A percentile compares a stretch with the other conserved stretches of the same genome.
These are phyloP conservation scores for Physocephala rufipes DNA, from an alignment of 2,888 invertebrate genomes.

Conservation along the genomic window DNA sequence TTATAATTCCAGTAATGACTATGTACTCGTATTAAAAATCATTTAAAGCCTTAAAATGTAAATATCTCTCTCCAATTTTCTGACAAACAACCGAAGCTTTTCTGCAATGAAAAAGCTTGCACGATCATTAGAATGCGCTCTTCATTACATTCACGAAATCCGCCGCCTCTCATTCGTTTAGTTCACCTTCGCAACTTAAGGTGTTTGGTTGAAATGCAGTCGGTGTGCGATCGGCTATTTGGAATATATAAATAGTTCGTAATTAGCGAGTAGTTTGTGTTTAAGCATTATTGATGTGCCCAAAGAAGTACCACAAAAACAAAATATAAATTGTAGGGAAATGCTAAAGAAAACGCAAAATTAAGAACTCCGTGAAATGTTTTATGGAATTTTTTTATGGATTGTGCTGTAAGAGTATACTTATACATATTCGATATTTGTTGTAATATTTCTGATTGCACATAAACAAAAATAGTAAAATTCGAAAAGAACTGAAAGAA, in stretches of 20 bases:
- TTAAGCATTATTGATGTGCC: constrained; percentile 23
- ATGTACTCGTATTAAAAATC: too few relatives aligned
- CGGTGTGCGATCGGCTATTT: too few relatives aligned
- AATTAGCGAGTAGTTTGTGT: not conserved
- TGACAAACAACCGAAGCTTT: not conserved
- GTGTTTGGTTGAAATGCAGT: not conserved
- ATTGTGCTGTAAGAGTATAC: constrained; percentile 5
- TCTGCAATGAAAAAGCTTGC: not conserved
- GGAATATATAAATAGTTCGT: not conserved
- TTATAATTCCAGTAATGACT: too few relatives aligned
- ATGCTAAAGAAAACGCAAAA: constrained; percentile 7
- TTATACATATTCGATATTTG: not conserved
- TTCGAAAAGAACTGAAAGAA: too few relatives aligned
- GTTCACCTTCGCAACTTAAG: constrained; percentile 20
- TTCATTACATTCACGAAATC: not conserved
- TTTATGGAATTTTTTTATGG: constrained; percentile 11
- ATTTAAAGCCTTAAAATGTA: too few relatives aligned
- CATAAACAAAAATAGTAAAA: too few relatives aligned
- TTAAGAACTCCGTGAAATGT: constrained; percentile 26
- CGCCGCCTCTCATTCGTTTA: not conserved
- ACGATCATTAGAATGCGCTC: not conserved
- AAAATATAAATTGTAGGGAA: constrained; percentile 3
- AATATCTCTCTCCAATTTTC: not conserved
- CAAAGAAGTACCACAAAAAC: too few relatives aligned
- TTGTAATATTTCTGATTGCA: too few relatives aligned